Evolutionary conservation across 2,888 invertebrate species (phyloP).

Genomic region (Sturmia bella): DNA sequence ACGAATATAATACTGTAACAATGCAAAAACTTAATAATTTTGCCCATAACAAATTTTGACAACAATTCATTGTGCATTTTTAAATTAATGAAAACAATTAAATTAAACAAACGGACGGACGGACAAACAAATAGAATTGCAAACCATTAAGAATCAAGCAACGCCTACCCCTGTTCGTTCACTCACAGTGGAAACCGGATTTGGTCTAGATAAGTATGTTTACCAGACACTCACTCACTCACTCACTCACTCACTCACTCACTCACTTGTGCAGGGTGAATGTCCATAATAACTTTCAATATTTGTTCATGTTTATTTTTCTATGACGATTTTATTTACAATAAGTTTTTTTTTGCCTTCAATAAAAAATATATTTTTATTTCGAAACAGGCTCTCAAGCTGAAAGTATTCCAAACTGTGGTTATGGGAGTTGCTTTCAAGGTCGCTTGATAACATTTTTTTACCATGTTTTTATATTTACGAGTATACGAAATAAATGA

Average conservation of each 20-base stretch:
- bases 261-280: background rate
- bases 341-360: slow-evolving; percentile 7
- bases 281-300: slow-evolving; percentile 1
- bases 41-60: too few relatives aligned
- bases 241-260: background rate
- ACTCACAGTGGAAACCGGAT: slow-evolving; percentile 49
- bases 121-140: slow-evolving; percentile 4
- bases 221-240: background rate
- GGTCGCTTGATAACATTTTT: slow-evolving; percentile 39
- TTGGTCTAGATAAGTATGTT: slow-evolving; percentile 14
- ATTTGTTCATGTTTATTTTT: slow-evolving; percentile 1
- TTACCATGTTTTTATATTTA: slow-evolving; percentile 14
- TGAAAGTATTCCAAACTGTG: slow-evolving; percentile 43
- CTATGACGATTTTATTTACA: slow-evolving; percentile 15
- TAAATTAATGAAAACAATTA: slow-evolving; percentile 28
- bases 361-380: slow-evolving; percentile 34
- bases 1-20: too few relatives aligned
- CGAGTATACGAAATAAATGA: slow-evolving; percentile 14
- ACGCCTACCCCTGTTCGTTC: slow-evolving; percentile 56
- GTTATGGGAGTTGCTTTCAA: slow-evolving; percentile 61
- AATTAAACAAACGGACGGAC: slow-evolving; percentile 12
- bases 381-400: slow-evolving; percentile 58
- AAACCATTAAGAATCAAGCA: slow-evolving; percentile 39
- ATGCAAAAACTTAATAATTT: too few relatives aligned
- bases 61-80: too few relatives aligned